Conservation (phyloP, 2,797 vertebrate species). For the Urophycis tenuis region DNA sequence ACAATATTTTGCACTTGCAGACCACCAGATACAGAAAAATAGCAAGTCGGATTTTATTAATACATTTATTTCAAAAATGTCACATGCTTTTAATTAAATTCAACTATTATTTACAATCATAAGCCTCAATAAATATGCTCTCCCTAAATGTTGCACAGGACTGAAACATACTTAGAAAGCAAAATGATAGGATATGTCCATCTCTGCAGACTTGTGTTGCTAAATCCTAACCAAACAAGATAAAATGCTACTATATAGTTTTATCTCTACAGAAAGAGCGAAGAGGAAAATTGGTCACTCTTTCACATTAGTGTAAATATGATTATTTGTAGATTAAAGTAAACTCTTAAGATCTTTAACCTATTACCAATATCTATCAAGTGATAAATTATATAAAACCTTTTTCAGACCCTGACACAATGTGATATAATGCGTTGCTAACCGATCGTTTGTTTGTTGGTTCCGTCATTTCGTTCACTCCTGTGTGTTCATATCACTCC, state of each 20-base stretch:
- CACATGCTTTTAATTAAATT: conserved; percentile 66
- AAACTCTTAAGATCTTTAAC: conserved; percentile 25
- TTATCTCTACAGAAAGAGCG: neutral
- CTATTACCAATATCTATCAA: conserved; percentile 22
- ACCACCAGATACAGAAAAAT: neutral
- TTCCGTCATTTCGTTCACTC: neutral
- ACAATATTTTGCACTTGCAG: neutral
- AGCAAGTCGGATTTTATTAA: neutral
- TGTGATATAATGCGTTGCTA: neutral
- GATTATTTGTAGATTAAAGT: conserved; percentile 23
- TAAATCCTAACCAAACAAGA: neutral
- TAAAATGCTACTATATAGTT: neutral
- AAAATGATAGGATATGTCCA: conserved; percentile 28
- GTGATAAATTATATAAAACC: conserved; percentile 36
- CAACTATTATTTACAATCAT: conserved; percentile 70
- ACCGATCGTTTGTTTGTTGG: neutral
- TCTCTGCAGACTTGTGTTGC: neutral
- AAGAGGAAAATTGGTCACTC: neutral
- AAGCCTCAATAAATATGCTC: conserved; percentile 64
- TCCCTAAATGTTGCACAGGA: conserved; percentile 45
- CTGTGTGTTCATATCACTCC: too few species aligned
- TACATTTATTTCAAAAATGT: conserved; percentile 68
- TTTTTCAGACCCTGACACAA: conserved; percentile 26
- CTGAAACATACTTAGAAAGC: conserved; percentile 50
- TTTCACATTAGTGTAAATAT: conserved; percentile 29